Percentiles rank a stretch among this genome's conserved stretches.
Conservation (phyloP, 2,888 invertebrate genomes). For the Actias luna region DNA sequence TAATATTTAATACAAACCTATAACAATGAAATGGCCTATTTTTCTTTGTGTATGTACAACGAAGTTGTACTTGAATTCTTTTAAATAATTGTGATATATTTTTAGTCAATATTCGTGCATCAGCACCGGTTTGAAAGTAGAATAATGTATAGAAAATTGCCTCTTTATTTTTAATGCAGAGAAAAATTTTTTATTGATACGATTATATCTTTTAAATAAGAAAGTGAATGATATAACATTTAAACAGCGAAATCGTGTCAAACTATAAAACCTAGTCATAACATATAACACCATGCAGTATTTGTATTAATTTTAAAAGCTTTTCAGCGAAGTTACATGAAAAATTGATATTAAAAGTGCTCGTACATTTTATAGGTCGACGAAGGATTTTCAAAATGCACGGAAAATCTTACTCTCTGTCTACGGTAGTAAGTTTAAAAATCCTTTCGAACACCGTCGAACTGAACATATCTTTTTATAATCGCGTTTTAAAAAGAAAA, state of each 20-base stretch:
- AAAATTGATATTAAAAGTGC: slow-evolving; percentile 17
- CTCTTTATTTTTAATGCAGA: background rate
- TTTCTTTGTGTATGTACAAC: too few species aligned
- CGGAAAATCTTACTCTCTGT: background rate
- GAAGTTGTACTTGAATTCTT: too few species aligned
- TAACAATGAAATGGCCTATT: too few species aligned
- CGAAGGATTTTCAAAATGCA: slow-evolving; percentile 12
- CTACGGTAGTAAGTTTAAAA: background rate
- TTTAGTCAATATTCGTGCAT: background rate
- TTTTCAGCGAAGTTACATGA: slow-evolving; percentile 3
- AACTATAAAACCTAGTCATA: background rate
- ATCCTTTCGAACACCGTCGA: background rate
- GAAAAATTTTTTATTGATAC: background rate
- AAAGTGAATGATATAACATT: background rate
- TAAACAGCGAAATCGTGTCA: background rate
- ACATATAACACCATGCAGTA: background rate
- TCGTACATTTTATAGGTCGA: slow-evolving; percentile 27
- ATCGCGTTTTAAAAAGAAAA: slow-evolving; percentile 45
- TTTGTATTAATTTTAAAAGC: background rate
- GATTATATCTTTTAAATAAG: background rate
- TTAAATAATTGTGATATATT: too few species aligned
- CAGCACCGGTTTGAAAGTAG: background rate
- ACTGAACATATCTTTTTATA: slow-evolving; percentile 36
- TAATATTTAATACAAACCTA: too few species aligned
- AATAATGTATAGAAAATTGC: background rate